These are phyloP conservation scores for Caenorhabditis sp. DNA, from an alignment of 2,888 invertebrate genomes.

Conservation along the genomic window DNA sequence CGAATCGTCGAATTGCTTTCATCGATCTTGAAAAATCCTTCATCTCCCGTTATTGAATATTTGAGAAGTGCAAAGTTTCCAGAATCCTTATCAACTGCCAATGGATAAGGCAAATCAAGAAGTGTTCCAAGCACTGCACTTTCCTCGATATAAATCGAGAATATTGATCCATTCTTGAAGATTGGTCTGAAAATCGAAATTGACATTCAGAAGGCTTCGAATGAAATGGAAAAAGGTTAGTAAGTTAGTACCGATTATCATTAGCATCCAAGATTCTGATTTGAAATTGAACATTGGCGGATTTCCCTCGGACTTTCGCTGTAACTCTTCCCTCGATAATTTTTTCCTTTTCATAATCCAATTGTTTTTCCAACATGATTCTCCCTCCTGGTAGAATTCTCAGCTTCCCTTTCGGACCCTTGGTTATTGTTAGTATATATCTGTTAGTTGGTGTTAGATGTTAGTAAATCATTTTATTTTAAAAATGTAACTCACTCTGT, in stretches of 20 bases:
- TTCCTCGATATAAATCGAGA: slow-evolving; percentile 28
- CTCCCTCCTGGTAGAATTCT: slow-evolving; percentile 27
- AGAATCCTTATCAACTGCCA: slow-evolving; percentile 45
- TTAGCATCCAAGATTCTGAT: slow-evolving; percentile 43
- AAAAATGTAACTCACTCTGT: slow-evolving; percentile 36
- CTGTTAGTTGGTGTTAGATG: slow-evolving; percentile 23
- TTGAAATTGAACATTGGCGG: slow-evolving; percentile 28
- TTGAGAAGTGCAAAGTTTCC: slow-evolving; percentile 26
- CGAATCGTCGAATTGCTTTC: slow-evolving; percentile 27
- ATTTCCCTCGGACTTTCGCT: slow-evolving; percentile 19
- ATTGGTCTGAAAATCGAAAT: slow-evolving; percentile 38
- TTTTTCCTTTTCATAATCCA: slow-evolving; percentile 43
- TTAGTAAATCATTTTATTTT: background rate
- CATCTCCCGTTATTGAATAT: slow-evolving; percentile 45
- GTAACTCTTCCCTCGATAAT: slow-evolving; percentile 29
- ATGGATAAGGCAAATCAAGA: slow-evolving; percentile 48
- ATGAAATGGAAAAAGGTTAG: slow-evolving; percentile 2
- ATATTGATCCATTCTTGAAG: slow-evolving; percentile 48
- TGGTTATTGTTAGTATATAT: slow-evolving; percentile 31
- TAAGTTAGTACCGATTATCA: slow-evolving; percentile 45
- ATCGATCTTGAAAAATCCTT: slow-evolving; percentile 42
- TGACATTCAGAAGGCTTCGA: background rate
- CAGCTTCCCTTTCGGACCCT: slow-evolving; percentile 31
- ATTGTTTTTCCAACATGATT: slow-evolving; percentile 13
- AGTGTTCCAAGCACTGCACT: slow-evolving; percentile 32